These are phyloP conservation scores for Tiliqua scincoides DNA, from an alignment of 2,113 vertebrate species.

Conservation along the genomic window DNA sequence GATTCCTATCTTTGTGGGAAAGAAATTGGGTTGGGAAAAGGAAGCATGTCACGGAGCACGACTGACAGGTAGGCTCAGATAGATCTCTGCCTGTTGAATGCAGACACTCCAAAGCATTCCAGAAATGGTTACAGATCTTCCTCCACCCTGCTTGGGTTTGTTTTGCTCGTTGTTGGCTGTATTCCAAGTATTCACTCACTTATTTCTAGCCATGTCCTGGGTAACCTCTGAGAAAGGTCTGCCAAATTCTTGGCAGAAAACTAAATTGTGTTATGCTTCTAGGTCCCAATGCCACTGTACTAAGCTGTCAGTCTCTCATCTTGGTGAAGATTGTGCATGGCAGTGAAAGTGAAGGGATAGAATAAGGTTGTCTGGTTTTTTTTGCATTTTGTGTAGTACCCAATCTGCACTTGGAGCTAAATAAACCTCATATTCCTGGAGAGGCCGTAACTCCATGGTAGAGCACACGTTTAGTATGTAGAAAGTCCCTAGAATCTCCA, in stretches of 20 bases:
- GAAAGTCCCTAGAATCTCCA: too few relatives aligned
- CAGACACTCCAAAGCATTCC: neutral
- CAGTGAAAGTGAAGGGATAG: neutral
- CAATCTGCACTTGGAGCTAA: neutral
- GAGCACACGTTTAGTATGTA: too few relatives aligned
- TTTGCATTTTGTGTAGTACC: neutral
- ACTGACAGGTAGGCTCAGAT: fast-evolving
- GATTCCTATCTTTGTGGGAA: neutral
- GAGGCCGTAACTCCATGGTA: too few relatives aligned
- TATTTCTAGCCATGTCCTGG: neutral
- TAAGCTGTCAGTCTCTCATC: neutral
- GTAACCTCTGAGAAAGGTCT: neutral
- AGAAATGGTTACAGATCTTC: neutral
- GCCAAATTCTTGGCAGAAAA: neutral
- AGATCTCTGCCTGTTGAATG: neutral
- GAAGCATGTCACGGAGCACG: neutral
- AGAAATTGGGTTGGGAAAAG: neutral
- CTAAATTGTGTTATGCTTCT: neutral
- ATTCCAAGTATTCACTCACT: neutral
- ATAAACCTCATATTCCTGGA: neutral
- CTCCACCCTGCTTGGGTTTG: neutral
- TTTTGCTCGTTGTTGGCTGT: neutral
- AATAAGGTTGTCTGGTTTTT: too few relatives aligned
- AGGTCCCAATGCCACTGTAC: neutral
- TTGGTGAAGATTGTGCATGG: neutral